Evolutionary conservation across 2,888 invertebrate genomes (phyloP), one percentile per base, ranked within the genome.

Genomic region (Celastrina argiolus): DNA sequence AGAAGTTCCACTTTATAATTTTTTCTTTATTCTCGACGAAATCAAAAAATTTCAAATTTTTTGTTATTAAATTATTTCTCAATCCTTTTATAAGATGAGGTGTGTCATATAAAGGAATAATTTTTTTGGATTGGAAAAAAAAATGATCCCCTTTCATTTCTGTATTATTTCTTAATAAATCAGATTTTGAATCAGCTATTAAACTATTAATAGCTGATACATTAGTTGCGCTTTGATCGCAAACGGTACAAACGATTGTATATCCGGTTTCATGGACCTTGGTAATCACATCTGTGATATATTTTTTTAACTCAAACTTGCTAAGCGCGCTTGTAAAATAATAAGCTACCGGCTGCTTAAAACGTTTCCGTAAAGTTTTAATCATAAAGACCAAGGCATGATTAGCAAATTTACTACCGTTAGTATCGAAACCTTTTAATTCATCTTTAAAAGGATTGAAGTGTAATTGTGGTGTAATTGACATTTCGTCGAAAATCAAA

Each of bases 401-500:
- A 31, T 73, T 66, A 1, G 74, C 70, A 41, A 73, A 64, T 18
- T 67, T 69, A 14, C 56, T 34, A n/a, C 65, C 65, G 34, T 42
- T 39, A 26, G 18, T 65, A 14, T 63, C 64, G 18, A 71, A 71
- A 0, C 71, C 72, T 22, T 51, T 59, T 41, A 68, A 31, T 56
- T 69, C 66, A n/a, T 73, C 72, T 26, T 66, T 69, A 12, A 64
- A 5, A 4, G 34, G 10, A 63, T 72, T 67, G 64, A 72, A 74
- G 8, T 63, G 56, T 7, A 74, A 18, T 14, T 63, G 41, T 41
- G 71, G 71, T 1, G 56, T 65, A 34, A 73, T 56, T 1, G 71
- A 69, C 74, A 73, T 72, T 61, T 74, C 73, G 22, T 74, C 71
- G 63, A 74, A 74, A n/a, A 70, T 69, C 2, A 71, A n/a, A 8